Evolutionary conservation across 2,113 vertebrate species (phyloP).

Genomic region (Microcebus lehilahytsara): DNA sequence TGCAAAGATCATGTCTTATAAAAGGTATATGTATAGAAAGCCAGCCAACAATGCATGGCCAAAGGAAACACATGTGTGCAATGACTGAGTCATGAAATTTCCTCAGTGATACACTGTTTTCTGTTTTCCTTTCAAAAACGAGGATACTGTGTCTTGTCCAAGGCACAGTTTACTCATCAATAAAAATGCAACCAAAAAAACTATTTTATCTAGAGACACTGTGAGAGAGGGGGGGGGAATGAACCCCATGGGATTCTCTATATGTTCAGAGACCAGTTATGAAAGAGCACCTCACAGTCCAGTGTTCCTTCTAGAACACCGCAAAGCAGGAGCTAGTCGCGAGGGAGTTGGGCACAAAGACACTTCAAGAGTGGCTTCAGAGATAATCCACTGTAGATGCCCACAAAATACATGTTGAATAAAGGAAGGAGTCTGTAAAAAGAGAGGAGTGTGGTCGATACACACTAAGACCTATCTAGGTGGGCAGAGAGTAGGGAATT

Average conservation of each 20-base stretch:
- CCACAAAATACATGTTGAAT: not conserved
- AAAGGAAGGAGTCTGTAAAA: not conserved
- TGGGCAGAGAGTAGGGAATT: not conserved
- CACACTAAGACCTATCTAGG: not conserved
- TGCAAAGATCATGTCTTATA: not conserved
- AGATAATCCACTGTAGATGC: not conserved
- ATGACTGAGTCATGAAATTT: not conserved
- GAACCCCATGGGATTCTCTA: not conserved
- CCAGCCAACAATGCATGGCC: not conserved
- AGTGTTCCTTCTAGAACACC: not conserved
- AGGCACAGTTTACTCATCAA: not conserved
- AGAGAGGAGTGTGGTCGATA: not conserved
- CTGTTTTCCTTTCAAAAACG: not conserved
- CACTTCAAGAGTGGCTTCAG: not conserved
- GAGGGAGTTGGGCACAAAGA: not conserved
- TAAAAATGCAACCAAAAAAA: not conserved
- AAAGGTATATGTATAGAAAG: not conserved
- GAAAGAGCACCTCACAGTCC: not conserved
- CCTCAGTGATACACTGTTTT: not conserved
- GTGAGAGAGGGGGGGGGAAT: not conserved
- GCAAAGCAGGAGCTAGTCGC: not conserved
- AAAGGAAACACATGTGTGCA: not conserved
- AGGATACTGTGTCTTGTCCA: not conserved
- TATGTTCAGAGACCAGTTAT: not conserved
- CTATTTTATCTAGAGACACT: not conserved